Evolutionary conservation across 2,113 vertebrate genomes (phyloP), one percentile per base, ranked within the genome.

Genomic region (Limanda limanda): DNA sequence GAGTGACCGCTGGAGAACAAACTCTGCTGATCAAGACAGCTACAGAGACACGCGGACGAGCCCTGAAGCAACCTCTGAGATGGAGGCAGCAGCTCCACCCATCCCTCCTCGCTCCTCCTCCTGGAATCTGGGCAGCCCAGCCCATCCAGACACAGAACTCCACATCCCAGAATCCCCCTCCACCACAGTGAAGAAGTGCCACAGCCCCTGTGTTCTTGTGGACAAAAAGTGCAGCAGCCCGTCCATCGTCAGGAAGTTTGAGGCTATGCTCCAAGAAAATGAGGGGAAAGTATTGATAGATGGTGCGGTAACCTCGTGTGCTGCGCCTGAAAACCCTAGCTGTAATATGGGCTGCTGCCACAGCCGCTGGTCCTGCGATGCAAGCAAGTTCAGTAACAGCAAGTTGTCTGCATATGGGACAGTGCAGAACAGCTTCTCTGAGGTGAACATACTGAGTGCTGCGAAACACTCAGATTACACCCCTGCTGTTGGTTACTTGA

Each of bases 31-130:
- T 58, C 73, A 64, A 51, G 71, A 79, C 77, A 76, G 79, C 74
- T 87, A 56, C 51, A 66, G 67, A 71, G 80, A 58, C 66, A 13
- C 37, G 52, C 64, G 88, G 77, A 66, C 71, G 59, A 73, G 76
- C 82, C 81, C 86, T 77, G 83, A 21, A 65, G 31, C 40, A 56
- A 66, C 71, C 55, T 23, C 85, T 60, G 90, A 93, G 58, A 92
- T 90, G 68, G 95, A 86, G 77, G 84, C 84, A 59, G 87, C 91
- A 76, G 93, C 91, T 42, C 96, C 97, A 35, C 96, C 96, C 40
- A 78, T 96, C 76, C 97, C 96, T 85, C 95, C 96, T 65, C 95
- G 96, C 68, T 95, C 94, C 85, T 96, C 96, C 59, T 98, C 97
- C 90, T 94, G 96, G 85, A 96, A 95, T 81, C 86, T 97, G 68